Evolutionary conservation across 2,797 vertebrate species (phyloP), one percentile per base, ranked within the genome.

Genomic region (Champsocephalus gunnari): DNA sequence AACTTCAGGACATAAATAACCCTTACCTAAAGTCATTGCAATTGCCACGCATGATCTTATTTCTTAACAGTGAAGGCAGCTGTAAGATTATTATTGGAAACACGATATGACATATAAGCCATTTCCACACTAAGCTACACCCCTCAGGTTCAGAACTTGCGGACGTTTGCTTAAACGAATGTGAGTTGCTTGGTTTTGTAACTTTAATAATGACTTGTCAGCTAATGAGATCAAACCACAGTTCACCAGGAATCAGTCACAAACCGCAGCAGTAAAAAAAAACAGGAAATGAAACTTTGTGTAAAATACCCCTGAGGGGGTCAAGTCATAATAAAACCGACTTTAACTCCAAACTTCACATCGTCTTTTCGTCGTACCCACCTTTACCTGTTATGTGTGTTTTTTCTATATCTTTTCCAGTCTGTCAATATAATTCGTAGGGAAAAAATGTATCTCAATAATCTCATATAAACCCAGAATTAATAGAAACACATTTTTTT

Each of bases 21-120:
- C 10, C 68, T 59, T 10, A 41, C 4, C n/a, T 34, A 2, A 53
- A 48, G 62, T 75, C 63, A 34, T 10, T 21, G 49, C n/a, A n/a
- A 55, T 74, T 73, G 69, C 34, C 65, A 73, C 1, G 5, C 64
- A 11, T 5, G 16, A n/a, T 16, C 12, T 57, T 21, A 71, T 45
- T 51, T 66, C 12, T 67, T 19, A 48, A 50, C 4, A 16, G 7
- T 13, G 9, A 9, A 17, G 50, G 41, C 71, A 14, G 34, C 34
- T 38, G 34, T 38, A 38, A 38, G 34, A 9, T 38, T 9, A 38
- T 6, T 38, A 38, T 38, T 38, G 6, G 34, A 38, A 38, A 38
- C 6, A 38, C 34, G 1, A 38, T 38, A 38, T 38, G 34, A 38
- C 34, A 38, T 4, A 28, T 38, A 6, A 9, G 6, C 7, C 0